Conservation (phyloP, 2,888 invertebrate species). For the Megalurothrips usitatus region DNA sequence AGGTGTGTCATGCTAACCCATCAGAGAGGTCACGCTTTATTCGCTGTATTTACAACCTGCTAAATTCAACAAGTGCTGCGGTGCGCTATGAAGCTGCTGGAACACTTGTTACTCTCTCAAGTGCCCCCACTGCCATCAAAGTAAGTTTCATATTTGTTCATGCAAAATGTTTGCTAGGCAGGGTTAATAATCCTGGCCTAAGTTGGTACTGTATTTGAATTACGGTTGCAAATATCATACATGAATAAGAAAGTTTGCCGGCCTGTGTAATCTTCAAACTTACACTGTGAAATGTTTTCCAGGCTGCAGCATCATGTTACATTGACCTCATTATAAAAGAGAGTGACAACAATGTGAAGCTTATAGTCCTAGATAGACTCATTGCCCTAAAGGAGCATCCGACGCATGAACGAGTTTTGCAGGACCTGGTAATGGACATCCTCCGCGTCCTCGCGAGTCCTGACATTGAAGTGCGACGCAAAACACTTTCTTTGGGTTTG, state of each 20-base stretch:
- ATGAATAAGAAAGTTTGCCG: too few relatives aligned
- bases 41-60: conserved; percentile 93
- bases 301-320: conserved; percentile 94
- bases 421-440: conserved; percentile 95
- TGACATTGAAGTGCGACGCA: conserved; percentile 89
- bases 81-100: conserved; percentile 99
- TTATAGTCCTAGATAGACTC: conserved; percentile 93
- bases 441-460: conserved; percentile 86
- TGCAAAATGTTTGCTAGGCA: not conserved
- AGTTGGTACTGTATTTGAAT: not conserved
- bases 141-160: conserved; percentile 45
- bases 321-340: conserved; percentile 99
- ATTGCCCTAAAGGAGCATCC: conserved; percentile 80
- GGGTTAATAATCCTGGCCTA: conserved; percentile 8
- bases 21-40: conserved; percentile 94
- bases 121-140: conserved; percentile 94
- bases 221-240: conserved; percentile 25
- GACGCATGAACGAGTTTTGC: conserved; percentile 77
- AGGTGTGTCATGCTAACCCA: conserved; percentile 96
- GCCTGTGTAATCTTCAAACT: too few relatives aligned
- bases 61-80: conserved; percentile 93
- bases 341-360: conserved; percentile 98
- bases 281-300: conserved; percentile 27
- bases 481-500: conserved; percentile 68
- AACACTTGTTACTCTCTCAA: conserved; percentile 94